Evolutionary conservation across 2,797 vertebrate genomes (phyloP).

Genomic region (Eremophila alpestris): DNA sequence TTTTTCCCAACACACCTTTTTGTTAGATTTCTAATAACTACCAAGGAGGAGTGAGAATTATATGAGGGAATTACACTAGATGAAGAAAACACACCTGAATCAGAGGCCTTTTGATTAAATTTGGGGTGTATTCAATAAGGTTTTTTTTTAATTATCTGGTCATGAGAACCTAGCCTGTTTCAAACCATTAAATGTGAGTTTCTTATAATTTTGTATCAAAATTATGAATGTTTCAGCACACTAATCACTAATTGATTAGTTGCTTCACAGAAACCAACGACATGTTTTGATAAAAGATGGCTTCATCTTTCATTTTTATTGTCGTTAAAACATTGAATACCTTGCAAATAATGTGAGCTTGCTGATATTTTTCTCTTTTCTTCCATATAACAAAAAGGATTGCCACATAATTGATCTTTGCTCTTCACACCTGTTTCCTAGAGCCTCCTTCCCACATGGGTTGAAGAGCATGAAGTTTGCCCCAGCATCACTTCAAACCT

Average conservation of each 20-base stretch:
- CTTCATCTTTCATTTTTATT: neutral
- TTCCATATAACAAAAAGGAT: neutral
- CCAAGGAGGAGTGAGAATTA: neutral
- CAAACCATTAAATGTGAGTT: neutral
- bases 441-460: neutral
- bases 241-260: neutral
- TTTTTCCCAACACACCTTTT: neutral
- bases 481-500: neutral
- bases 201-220: neutral
- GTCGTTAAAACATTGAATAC: neutral
- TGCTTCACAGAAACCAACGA: neutral
- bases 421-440: neutral
- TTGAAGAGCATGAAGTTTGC: neutral
- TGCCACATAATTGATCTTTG: neutral
- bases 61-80: neutral
- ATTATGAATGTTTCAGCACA: neutral
- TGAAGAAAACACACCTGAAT: neutral
- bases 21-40: neutral
- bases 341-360: neutral
- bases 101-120: neutral
- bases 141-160: neutral
- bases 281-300: neutral
- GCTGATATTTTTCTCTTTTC: neutral
- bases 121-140: neutral
- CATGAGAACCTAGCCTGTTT: neutral